Evolutionary conservation across 2,113 vertebrate species (phyloP).

Genomic region (Dermatemys mawii): DNA sequence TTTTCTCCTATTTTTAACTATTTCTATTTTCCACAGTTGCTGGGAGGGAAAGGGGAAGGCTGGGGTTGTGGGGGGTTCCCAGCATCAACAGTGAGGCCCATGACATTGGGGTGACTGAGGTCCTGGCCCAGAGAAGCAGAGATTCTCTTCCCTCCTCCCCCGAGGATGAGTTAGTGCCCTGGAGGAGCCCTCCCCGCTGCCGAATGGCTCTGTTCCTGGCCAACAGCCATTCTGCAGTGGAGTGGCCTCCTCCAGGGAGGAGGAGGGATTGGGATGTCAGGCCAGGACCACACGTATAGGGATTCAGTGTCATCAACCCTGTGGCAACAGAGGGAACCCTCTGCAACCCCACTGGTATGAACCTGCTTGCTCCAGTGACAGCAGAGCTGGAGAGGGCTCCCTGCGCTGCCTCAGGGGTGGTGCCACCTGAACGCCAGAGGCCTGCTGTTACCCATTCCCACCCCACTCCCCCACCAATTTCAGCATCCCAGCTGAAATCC

Average conservation of each 20-base stretch:
- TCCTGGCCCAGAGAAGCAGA: background rate
- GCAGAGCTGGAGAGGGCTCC: background rate
- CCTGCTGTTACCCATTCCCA: background rate
- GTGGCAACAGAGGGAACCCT: too few relatives aligned
- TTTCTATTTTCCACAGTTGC: too few relatives aligned
- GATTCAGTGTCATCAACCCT: background rate
- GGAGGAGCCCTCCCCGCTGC: background rate
- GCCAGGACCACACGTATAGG: background rate
- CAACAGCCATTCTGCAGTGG: background rate
- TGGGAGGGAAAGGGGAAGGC: too few relatives aligned
- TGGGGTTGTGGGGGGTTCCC: too few relatives aligned
- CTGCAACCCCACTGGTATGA: background rate
- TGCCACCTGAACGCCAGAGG: background rate
- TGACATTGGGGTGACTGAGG: background rate
- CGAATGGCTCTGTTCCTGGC: background rate
- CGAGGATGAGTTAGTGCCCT: background rate
- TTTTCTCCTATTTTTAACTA: too few relatives aligned
- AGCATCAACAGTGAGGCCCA: too few relatives aligned
- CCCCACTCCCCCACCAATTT: background rate
- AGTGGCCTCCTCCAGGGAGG: background rate
- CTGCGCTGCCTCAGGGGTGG: background rate
- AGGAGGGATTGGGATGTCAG: too few relatives aligned
- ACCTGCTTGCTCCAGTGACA: background rate
- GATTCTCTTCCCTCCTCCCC: too few relatives aligned
- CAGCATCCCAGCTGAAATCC: background rate